Conservation (phyloP, 2,888 invertebrate genomes). For the Neoitamus cyanurus region DNA sequence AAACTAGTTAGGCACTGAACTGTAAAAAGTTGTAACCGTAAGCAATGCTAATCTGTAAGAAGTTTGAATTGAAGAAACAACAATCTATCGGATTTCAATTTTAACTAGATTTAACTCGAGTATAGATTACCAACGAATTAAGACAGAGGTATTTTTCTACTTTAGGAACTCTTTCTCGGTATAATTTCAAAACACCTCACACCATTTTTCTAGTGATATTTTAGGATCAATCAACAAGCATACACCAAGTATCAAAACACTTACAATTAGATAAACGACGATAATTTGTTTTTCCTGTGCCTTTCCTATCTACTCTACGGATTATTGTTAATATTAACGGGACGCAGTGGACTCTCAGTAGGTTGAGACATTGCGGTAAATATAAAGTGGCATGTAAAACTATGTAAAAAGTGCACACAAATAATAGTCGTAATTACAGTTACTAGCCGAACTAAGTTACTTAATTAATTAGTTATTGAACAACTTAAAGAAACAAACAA, state of each 20-base stretch:
- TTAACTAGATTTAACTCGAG: constrained; percentile 1
- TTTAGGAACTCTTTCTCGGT: constrained; percentile 15
- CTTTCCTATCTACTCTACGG: constrained; percentile 42
- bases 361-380: background rate
- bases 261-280: background rate
- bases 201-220: constrained; percentile 20
- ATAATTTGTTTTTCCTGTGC: constrained; percentile 38
- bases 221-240: constrained; percentile 12
- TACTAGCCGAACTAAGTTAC: constrained; percentile 20
- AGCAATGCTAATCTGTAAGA: background rate
- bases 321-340: constrained; percentile 25
- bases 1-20: constrained; percentile 2
- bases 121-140: constrained; percentile 34
- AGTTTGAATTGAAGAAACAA: background rate
- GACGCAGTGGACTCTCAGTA: constrained; percentile 4
- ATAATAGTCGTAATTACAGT: constrained; percentile 17
- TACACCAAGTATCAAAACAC: constrained; percentile 6
- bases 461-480: constrained; percentile 16
- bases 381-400: background rate
- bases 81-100: constrained; percentile 3
- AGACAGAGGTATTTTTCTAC: constrained; percentile 17
- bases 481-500: constrained; percentile 13
- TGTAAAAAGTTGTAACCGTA: background rate
- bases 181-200: background rate
- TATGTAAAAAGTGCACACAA: constrained; percentile 23